Base-by-base conservation (phyloP, 2,797 vertebrate genomes). In the Sparus aurata region DNA sequence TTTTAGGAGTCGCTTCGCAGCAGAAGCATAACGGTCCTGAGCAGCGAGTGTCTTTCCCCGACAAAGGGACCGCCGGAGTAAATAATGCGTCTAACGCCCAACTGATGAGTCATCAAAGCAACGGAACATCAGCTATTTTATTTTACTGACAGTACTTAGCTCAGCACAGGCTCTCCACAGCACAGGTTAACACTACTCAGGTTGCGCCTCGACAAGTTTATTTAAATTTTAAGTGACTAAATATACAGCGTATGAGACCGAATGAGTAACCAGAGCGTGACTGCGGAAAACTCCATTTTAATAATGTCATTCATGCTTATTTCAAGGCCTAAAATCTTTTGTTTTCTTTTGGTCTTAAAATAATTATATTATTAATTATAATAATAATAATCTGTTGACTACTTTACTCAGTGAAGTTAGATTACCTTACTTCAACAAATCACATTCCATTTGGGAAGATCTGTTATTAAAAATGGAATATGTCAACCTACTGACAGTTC, bases 71-170 rank as follows among this genome's bases (percentile, higher is more conserved):
- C 27, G 86, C 54, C 88, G 74, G 46, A 90, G 80, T 85, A 89
- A 90, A 88, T 90, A 83, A 92, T 89, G 81, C 71, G 80, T 88
- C 89, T 90, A 90, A 92, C 69, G 68, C 74, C 58, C 50, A 72
- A 73, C 65, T 91, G 84, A 88, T 91, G 91, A 93, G 85, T 91
- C 93, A 92, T 79, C 64, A 79, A 73, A 75, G 73, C 80, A 89
- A 76, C 46, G 77, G 85, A 88, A 68, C 81, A 34, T 84, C 78
- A 75, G 71, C 82, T 27, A 27, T 87, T 69, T 89, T 75, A 47
- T 83, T 87, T 73, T 77, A 76, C 83, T 84, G 87, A 90, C 69
- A 74, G 83, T 71, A 82, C 84, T 85, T 76, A 78, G 85, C 78
- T 87, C 83, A 83, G 71, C 61, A 52, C 69, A 73, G 71, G 58